Evolutionary conservation across 2,888 invertebrate species (phyloP), one percentile per base, ranked within the genome.

Genomic region (Eudemis profundana): DNA sequence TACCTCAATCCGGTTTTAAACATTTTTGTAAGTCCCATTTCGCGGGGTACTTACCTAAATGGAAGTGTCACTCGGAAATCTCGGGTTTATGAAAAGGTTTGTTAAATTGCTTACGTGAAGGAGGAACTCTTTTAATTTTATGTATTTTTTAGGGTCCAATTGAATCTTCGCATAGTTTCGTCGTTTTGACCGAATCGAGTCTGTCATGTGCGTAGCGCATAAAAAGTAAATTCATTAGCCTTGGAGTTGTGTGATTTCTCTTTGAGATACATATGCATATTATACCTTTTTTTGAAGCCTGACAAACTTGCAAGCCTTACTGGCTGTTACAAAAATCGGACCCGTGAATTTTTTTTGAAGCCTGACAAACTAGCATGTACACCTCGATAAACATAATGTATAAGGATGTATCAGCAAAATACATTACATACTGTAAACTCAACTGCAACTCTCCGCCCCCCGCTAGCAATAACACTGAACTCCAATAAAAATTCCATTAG

Each of bases 1-100:
- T 84, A 75, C 75, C 74, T 76, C 76, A 78, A 81, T 77, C 73
- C 68, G 63, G 57, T 61, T 54, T 61, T 44, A 51, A 65, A 46
- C 23, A 63, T 61, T 64, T 69, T 70, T 70, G 56, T 70, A 69
- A 72, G 69, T 56, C 49, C 53, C 61, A 38, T 46, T 68, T 54
- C 36, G 50, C 23, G 44, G 36, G 60, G 50, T 65, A 49, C 62
- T 62, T 66, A 66, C 50, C 54, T 57, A 66, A 68, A 71, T 64
- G 67, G 66, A 68, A 65, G 33, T 68, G 71, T 68, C 69, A 65
- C 53, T 19, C 17, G n/a, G 56, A 17, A 63, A 61, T 65, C 56
- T 33, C 40, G 60, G 46, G 14, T 57, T 61, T 61, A 61, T 61
- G 50, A 44, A 60, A 40, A 7, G 17, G 44, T 57, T 57, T 8